Base-by-base conservation (phyloP, 2,797 vertebrate genomes). In the Sparidentex hasta region DNA sequence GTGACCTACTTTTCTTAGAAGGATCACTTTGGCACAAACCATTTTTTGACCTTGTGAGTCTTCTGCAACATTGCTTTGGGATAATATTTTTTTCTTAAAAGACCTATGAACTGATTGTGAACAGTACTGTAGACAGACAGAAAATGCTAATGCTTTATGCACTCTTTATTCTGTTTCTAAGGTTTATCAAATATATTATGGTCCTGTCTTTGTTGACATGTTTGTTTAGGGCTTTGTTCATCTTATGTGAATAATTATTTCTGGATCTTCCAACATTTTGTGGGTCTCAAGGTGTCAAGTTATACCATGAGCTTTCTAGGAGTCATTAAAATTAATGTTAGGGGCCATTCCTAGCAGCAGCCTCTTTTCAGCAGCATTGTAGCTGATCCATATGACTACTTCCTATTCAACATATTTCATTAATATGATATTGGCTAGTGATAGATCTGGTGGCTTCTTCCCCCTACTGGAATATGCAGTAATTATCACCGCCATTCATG, bases 1-100 rank as follows among this genome's bases (percentile, higher is more conserved):
- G 21, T 47, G 58, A 57, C 48, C 38, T 66, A 16, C 9, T 51
- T 58, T 57, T 56, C 18, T 33, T 27, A 21, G 58, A 66, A 43
- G 54, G 3, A 55, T 27, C 21, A 16, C 47, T 51, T 50, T 23
- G 44, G 56, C 73, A 59, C 25, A 50, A 55, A 57, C 23, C 73
- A 38, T 5, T 48, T 50, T 41, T 38, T 18, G 27, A 65, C 13
- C 17, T 43, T 46, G 20, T 48, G 27, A 50, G 20, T 44, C 13
- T 25, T 11, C 9, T 27, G 43, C 21, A 50, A 20, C 18, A 27
- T 11, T 52, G 17, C 67, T 47, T 27, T 25, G 8, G 33, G 50
- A 17, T 48, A 16, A 14, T 25, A 13, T 21, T 20, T 1, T 1
- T 57, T 46, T 55, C n/a, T 25, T 33, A 25, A 16, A 63, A 48